Conservation (phyloP, 1,140 invertebrate genomes). For the Drosophila subobscura region DNA sequence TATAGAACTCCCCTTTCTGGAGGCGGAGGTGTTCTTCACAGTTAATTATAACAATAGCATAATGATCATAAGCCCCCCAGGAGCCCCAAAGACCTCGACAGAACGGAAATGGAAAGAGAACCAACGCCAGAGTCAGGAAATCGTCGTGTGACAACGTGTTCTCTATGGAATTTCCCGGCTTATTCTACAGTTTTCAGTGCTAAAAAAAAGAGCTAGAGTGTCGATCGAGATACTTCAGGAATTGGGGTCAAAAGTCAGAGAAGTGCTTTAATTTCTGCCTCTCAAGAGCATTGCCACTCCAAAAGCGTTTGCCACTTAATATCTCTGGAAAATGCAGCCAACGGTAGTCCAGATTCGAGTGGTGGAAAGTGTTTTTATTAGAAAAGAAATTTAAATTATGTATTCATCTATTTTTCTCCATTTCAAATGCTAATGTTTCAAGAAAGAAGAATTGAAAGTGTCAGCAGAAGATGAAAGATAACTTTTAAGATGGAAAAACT, state of each 20-base stretch:
- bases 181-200: slow-evolving; percentile 60
- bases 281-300: slow-evolving; percentile 15
- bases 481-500: not conserved
- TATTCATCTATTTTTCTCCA: slow-evolving; percentile 11
- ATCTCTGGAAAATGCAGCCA: slow-evolving; percentile 38
- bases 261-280: slow-evolving; percentile 32
- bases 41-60: slow-evolving; percentile 74
- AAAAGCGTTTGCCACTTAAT: no score
- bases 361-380: slow-evolving; percentile 41
- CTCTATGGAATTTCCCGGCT: slow-evolving; percentile 61
- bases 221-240: not conserved
- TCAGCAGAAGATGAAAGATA: slow-evolving; percentile 18
- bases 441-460: slow-evolving; percentile 27
- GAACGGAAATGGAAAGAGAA: slow-evolving; percentile 61
- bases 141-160: slow-evolving; percentile 46
- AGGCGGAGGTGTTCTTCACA: slow-evolving; percentile 44
- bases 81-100: not conserved
- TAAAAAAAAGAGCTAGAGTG: slow-evolving; percentile 29
- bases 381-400: slow-evolving; percentile 44
- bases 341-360: slow-evolving; percentile 38
- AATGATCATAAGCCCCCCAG: slow-evolving; percentile 53
- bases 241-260: slow-evolving; percentile 62
- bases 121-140: slow-evolving; percentile 38
- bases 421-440: not conserved
- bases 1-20: slow-evolving; percentile 34